Evolutionary conservation across 1,140 invertebrate species (phyloP).

Genomic region (Harlomillsia oculata): DNA sequence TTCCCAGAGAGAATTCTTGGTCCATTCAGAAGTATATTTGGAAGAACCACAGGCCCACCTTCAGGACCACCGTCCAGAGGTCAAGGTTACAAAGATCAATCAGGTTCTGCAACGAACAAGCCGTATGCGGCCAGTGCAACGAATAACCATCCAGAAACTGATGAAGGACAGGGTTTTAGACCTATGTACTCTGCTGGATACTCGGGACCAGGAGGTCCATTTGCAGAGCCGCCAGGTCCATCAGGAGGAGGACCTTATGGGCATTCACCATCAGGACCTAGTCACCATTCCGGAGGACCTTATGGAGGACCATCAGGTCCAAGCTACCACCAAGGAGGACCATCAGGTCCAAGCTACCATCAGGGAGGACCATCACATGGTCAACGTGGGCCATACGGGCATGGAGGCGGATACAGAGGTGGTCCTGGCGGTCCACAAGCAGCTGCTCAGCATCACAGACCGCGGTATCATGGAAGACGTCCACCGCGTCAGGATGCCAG

Average conservation of each 20-base stretch:
- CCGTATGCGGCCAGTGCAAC: neutral
- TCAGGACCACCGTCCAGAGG: neutral
- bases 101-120: neutral
- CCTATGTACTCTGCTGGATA: neutral
- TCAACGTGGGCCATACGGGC: neutral
- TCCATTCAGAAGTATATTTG: constrained; percentile 24
- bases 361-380: neutral
- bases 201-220: neutral
- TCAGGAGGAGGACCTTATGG: neutral
- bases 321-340: too few species aligned
- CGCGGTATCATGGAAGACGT: neutral
- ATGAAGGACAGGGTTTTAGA: neutral
- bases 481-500: neutral
- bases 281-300: neutral
- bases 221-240: neutral
- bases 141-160: neutral
- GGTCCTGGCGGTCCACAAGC: neutral
- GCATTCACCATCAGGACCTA: neutral
- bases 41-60: neutral
- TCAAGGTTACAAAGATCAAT: constrained; percentile 4
- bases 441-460: neutral
- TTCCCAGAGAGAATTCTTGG: constrained; percentile 27
- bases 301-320: neutral
- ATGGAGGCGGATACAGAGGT: neutral
- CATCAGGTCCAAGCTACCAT: too few species aligned